These are phyloP conservation scores for Pachypanchax playfairii DNA, from an alignment of 2,113 vertebrate genomes.

Conservation along the genomic window DNA sequence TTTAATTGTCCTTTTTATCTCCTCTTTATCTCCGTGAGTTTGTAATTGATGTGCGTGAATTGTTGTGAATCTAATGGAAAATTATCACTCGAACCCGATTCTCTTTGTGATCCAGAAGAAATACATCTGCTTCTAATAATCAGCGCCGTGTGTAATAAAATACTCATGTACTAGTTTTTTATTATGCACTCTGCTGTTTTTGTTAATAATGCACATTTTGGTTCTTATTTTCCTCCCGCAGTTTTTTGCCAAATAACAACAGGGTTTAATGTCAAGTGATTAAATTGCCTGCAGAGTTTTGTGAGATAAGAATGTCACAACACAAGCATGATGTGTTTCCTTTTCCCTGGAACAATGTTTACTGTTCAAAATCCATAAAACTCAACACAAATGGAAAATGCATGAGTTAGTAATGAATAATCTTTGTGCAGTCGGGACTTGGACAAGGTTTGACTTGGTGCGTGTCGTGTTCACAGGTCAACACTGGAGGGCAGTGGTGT, in stretches of 20 bases:
- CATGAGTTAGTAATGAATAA: conserved; percentile 63
- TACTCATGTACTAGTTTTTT: conserved; percentile 22
- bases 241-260: conserved; percentile 1
- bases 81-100: conserved; percentile 13
- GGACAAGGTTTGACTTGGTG: conserved; percentile 9
- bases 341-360: conserved; percentile 65
- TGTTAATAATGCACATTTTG: conserved; percentile 16
- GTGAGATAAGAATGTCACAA: conserved; percentile 54
- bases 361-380: conserved; percentile 70
- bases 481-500: conserved; percentile 76
- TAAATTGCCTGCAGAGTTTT: conserved; percentile 30
- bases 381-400: conserved; percentile 66
- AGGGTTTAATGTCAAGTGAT: conserved; percentile 29
- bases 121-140: conserved; percentile 33
- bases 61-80: conserved; percentile 14
- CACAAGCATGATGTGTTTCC: conserved; percentile 53
- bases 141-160: conserved; percentile 15
- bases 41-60: too few relatives aligned
- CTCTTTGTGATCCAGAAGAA: conserved; percentile 10
- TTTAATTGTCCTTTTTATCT: conserved; percentile 3
- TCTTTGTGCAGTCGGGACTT: conserved; percentile 65
- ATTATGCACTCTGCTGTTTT: conserved; percentile 33
- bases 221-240: conserved; percentile 10
- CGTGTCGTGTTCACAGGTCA: conserved; percentile 21
- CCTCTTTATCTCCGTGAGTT: background rate